These are phyloP conservation scores for Allobates femoralis DNA, from an alignment of 2,797 vertebrate genomes.

Conservation along the genomic window DNA sequence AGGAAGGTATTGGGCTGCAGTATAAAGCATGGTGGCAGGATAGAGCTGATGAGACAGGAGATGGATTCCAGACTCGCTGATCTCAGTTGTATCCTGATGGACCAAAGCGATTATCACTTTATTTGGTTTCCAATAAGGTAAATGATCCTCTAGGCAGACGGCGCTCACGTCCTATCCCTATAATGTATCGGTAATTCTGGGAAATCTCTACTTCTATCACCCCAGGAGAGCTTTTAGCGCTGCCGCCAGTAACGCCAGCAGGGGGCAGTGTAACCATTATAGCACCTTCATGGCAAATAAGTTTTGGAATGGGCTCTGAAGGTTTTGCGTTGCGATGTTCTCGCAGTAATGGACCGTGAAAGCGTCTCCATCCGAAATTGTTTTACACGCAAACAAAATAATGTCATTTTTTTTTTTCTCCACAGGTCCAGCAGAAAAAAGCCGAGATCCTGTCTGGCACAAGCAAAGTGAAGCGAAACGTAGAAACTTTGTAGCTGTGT, in stretches of 20 bases:
- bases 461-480: conserved; percentile 10
- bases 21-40: too few relatives aligned
- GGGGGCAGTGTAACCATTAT: neutral
- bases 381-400: neutral
- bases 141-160: neutral
- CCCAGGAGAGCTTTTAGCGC: neutral
- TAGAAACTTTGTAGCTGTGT: conserved; percentile 25
- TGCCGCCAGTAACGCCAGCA: neutral
- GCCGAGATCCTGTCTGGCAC: conserved; percentile 20
- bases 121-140: neutral
- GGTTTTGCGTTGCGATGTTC: neutral
- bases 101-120: neutral
- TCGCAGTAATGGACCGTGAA: conserved; percentile 9
- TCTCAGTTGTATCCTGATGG: neutral
- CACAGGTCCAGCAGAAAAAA: conserved; percentile 43
- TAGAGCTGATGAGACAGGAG: neutral
- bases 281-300: conserved; percentile 26
- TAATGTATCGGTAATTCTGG: neutral
- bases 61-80: neutral
- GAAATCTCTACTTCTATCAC: neutral
- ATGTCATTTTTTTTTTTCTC: neutral
- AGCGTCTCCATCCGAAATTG: conserved; percentile 22
- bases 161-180: neutral
- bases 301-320: conserved; percentile 4
- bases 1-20: too few relatives aligned